Base-by-base conservation (phyloP, 2,797 vertebrate genomes). In the Lepus oiostolus region DNA sequence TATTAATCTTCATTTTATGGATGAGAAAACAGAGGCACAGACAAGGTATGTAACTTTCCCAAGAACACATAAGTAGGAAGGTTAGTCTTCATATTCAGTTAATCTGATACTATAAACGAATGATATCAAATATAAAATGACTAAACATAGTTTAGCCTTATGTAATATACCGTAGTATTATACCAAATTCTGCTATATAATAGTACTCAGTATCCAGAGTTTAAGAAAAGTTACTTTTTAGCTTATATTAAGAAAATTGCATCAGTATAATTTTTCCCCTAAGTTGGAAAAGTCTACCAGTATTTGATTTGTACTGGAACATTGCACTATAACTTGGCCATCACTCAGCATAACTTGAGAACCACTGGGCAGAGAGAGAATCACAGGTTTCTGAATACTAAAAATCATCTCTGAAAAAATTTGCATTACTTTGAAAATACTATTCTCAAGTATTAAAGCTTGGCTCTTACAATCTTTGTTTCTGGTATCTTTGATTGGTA, bases 1-100 rank as follows among this genome's bases (percentile, higher is more conserved):
- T 94, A 58, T 72, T 35, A 83, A 58, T 86, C 54, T 76, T 95
- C 10, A 83, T 72, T 83, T 90, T 93, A 76, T 13, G 58, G 42
- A 68, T 60, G 68, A 86, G 75, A 94, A 67, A 86, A 67, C 14
- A 32, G 52, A 76, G 54, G 22, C 62, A 84, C 52, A 82, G 62
- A 82, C 38, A 87, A 76, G 21, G 81, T 86, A 42, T 28, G 7
- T 87, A 87, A 82, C 52, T 81, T 91, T 86, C 32, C 77, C 30
- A 54, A 54, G 79, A 28, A 47, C 63, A 54, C 42, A 63, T 62
- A 83, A 74, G 47, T 84, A 79, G 71, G 22, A 79, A 72, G 47
- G 72, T 58, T 76, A 67, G 13, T 77, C 83, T 93, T 93, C 65
- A 84, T 93, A 67, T 74, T 79, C 12, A 16, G 1, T 89, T 91